Evolutionary conservation across 1,140 invertebrate genomes (phyloP).

Genomic region (Calephelis virginiensis): DNA sequence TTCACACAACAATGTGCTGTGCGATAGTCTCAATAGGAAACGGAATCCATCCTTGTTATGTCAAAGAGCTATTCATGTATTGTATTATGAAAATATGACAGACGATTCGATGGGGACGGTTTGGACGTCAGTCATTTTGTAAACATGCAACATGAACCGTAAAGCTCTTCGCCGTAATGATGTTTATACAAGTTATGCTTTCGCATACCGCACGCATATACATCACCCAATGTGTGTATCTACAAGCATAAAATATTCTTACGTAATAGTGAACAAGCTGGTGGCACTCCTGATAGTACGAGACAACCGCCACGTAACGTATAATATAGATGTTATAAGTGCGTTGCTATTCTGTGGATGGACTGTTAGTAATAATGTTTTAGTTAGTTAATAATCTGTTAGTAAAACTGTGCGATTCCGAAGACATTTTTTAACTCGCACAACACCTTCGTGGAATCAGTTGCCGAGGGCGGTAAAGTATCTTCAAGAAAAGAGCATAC

Average conservation of each 20-base stretch:
- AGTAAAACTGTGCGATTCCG: too few relatives aligned
- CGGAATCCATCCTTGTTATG: slow-evolving; percentile 59
- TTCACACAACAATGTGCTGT: slow-evolving; percentile 36
- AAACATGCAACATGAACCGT: slow-evolving; percentile 63
- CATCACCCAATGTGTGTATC: slow-evolving; percentile 38
- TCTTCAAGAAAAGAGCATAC: too few relatives aligned
- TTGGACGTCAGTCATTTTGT: slow-evolving; percentile 43
- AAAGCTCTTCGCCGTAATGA: slow-evolving; percentile 44
- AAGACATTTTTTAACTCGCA: too few relatives aligned
- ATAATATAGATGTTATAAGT: too few relatives aligned
- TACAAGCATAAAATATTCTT: neutral
- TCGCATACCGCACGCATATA: slow-evolving; percentile 29
- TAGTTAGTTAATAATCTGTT: too few relatives aligned
- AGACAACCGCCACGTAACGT: too few relatives aligned
- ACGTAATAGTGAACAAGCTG: too few relatives aligned
- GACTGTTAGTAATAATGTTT: too few relatives aligned
- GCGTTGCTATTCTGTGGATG: too few relatives aligned
- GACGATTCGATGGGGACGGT: slow-evolving; percentile 36
- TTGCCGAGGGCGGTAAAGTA: too few relatives aligned
- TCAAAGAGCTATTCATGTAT: slow-evolving; percentile 47
- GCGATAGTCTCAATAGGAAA: slow-evolving; percentile 42
- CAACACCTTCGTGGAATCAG: too few relatives aligned
- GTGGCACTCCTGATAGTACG: too few relatives aligned
- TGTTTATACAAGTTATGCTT: slow-evolving; percentile 39
- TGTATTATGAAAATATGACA: slow-evolving; percentile 71